phyloP scores from a whole-genome alignment of 2,888 invertebrate genomes.

The Camponotus fellah region DNA sequence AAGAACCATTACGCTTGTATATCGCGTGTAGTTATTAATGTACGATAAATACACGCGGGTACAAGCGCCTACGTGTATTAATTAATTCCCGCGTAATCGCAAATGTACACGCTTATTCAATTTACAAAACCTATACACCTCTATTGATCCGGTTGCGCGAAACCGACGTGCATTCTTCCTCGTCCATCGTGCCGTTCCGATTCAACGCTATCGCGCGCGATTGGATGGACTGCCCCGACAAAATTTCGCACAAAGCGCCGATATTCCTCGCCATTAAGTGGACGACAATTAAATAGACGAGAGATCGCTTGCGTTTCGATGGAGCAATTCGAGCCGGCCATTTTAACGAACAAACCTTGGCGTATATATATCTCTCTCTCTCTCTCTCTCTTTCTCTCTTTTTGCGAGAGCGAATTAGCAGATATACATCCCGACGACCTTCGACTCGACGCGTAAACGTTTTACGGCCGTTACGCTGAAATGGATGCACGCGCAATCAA shows the following conservation, averaged over 20 bases:
- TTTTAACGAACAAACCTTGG: slow-evolving; percentile 37
- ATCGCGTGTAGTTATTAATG: slow-evolving; percentile 55
- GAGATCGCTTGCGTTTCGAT: slow-evolving; percentile 5
- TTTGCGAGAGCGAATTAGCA: slow-evolving; percentile 62
- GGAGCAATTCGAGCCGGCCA: slow-evolving; percentile 39
- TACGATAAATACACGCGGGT: slow-evolving; percentile 45
- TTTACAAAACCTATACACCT: slow-evolving; percentile 50
- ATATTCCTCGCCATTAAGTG: slow-evolving; percentile 57
- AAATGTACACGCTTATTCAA: slow-evolving; percentile 47
- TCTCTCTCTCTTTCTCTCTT: neutral
- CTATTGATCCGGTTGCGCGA: slow-evolving; percentile 55
- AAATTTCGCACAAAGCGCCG: slow-evolving; percentile 52
- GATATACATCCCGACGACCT: slow-evolving; percentile 47
- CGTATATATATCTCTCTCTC: neutral
- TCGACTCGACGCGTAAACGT: slow-evolving; percentile 61
- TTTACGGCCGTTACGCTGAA: slow-evolving; percentile 61
- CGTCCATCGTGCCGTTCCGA: slow-evolving; percentile 46
- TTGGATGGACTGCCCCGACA: slow-evolving; percentile 47
- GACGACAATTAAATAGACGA: slow-evolving; percentile 52
- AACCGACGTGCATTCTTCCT: slow-evolving; percentile 53
- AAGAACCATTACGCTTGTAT: slow-evolving; percentile 55
- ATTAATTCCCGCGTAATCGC: slow-evolving; percentile 54
- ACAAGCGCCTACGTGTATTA: slow-evolving; percentile 50
- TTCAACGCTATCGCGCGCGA: slow-evolving; percentile 43
- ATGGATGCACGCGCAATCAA: slow-evolving; percentile 71